Percentiles rank a stretch among this genome's conserved stretches.
phyloP scores from a whole-genome alignment of 2,797 vertebrate genomes.

The Xiphorhynchus erythropygius region DNA sequence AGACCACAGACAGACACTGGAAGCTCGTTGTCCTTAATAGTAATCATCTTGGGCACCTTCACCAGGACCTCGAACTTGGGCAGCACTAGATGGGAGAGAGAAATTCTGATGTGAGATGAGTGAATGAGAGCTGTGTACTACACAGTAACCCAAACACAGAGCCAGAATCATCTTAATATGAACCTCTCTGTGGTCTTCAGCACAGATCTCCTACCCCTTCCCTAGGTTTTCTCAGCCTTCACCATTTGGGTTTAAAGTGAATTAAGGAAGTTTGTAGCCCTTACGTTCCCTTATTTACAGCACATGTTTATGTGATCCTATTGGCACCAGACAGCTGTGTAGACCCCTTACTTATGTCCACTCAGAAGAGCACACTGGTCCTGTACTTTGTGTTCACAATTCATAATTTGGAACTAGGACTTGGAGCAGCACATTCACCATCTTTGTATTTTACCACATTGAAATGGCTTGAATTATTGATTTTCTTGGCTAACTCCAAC shows the following conservation, averaged over 20 bases:
- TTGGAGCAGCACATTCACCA: neutral
- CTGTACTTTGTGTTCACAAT: neutral
- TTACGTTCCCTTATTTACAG: neutral
- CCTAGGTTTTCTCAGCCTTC: neutral
- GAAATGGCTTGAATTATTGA: neutral
- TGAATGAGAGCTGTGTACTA: neutral
- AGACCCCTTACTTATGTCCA: neutral
- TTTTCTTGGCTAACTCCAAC: neutral
- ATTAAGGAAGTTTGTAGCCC: neutral
- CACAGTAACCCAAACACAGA: neutral
- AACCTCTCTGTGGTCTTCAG: neutral
- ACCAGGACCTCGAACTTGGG: slow-evolving; percentile 65
- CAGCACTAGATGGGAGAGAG: slow-evolving; percentile 43
- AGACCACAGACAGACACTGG: slow-evolving; percentile 60
- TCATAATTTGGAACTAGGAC: neutral
- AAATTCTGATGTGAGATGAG: neutral
- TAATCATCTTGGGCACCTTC: slow-evolving; percentile 59
- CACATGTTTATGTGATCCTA: neutral
- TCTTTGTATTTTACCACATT: neutral
- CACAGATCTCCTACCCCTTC: neutral
- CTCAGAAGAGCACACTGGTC: neutral
- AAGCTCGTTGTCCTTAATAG: slow-evolving; percentile 54
- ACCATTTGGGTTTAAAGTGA: neutral
- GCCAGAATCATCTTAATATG: neutral
- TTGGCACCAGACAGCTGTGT: neutral